Evolutionary conservation across 2,888 invertebrate genomes (phyloP).

Genomic region (Dendrolimus houi): DNA sequence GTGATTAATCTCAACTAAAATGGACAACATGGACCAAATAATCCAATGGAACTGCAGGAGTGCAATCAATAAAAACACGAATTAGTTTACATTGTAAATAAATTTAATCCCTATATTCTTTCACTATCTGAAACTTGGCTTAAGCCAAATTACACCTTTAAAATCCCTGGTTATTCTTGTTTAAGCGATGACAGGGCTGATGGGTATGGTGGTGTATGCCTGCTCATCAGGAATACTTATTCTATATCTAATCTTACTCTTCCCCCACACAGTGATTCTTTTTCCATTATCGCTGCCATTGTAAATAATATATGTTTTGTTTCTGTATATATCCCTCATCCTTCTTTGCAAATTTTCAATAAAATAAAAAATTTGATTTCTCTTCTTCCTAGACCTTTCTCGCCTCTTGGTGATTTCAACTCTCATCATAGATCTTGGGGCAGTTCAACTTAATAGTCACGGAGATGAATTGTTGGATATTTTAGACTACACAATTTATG

Average conservation of each 20-base stretch:
- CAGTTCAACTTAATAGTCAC: no score
- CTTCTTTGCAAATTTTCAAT: no score
- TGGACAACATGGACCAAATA: no score
- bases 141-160: not conserved
- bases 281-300: slow-evolving; percentile 12
- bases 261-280: slow-evolving; percentile 1
- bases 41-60: no score
- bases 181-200: slow-evolving; percentile 16
- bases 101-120: not conserved
- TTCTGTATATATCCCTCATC: slow-evolving; percentile 2
- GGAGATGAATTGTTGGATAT: no score
- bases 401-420: no score
- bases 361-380: no score
- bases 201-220: slow-evolving; percentile 12
- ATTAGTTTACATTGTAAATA: not conserved
- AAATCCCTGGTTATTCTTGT: slow-evolving; percentile 13
- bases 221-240: slow-evolving; percentile 6
- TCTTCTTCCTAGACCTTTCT: no score
- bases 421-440: no score
- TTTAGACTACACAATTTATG: no score
- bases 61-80: no score
- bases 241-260: not conserved
- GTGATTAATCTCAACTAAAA: no score
- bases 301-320: slow-evolving; percentile 9
- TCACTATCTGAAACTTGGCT: slow-evolving; percentile 4